A percentile compares a stretch with the other conserved stretches of the same genome.
Conservation (phyloP, 2,797 vertebrate species). For the Pseudochirops cupreus region DNA sequence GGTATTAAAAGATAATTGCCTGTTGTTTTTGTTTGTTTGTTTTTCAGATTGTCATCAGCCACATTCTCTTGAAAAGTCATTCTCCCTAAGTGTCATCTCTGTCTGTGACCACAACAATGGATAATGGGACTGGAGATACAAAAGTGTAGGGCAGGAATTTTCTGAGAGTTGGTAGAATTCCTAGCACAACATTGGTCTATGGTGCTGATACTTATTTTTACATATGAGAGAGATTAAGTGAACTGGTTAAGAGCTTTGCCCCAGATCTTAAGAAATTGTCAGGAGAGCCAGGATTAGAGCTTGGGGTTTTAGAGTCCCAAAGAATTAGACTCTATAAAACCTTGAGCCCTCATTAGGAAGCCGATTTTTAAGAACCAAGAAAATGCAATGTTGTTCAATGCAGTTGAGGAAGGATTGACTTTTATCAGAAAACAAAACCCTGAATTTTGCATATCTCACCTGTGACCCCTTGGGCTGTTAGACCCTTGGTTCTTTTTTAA, state of each 20-base stretch:
- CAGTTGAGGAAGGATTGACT: neutral
- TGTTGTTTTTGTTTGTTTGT: neutral
- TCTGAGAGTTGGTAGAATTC: slow-evolving; percentile 25
- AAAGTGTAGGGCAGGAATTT: neutral
- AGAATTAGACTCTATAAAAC: slow-evolving; percentile 16
- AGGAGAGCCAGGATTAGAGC: neutral
- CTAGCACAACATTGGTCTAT: slow-evolving; percentile 1
- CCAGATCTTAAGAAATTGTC: slow-evolving; percentile 4
- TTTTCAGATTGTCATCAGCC: slow-evolving; percentile 31
- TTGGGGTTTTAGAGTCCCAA: neutral
- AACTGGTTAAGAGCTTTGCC: neutral
- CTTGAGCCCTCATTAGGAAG: neutral
- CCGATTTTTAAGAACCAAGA: neutral
- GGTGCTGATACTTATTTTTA: neutral
- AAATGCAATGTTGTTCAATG: slow-evolving; percentile 13
- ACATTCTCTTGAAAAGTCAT: slow-evolving; percentile 15
- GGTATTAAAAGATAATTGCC: neutral
- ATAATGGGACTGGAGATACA: slow-evolving; percentile 1
- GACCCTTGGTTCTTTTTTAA: neutral
- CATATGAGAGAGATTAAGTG: neutral
- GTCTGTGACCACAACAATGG: slow-evolving; percentile 19
- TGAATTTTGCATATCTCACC: slow-evolving; percentile 11
- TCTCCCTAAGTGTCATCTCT: neutral
- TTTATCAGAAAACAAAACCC: slow-evolving; percentile 11
- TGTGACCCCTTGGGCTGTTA: neutral